phyloP scores from a whole-genome alignment of 2,797 vertebrate species.

The Lithobates pipiens region DNA sequence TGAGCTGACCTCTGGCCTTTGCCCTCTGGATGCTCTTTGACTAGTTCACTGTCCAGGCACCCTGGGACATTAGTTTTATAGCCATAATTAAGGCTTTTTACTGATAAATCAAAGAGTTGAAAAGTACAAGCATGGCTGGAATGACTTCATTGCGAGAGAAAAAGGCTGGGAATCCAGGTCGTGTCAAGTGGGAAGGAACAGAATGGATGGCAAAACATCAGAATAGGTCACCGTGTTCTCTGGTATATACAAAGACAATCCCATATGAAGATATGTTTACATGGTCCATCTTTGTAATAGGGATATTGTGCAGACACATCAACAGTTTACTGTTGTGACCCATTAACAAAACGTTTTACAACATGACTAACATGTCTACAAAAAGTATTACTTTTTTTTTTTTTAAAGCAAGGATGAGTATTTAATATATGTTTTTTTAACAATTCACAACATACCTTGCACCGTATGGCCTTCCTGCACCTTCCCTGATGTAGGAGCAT shows the following conservation, averaged over 20 bases:
- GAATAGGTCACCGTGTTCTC: not conserved
- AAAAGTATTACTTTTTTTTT: no score
- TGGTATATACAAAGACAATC: not conserved
- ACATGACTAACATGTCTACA: no score
- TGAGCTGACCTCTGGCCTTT: constrained; percentile 75
- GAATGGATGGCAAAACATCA: not conserved
- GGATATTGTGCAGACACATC: not conserved
- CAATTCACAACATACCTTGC: no score
- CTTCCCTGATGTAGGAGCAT: no score
- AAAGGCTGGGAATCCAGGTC: not conserved
- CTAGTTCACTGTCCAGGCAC: constrained; percentile 63
- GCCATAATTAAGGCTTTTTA: constrained; percentile 61
- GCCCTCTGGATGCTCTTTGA: constrained; percentile 67
- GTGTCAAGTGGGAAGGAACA: not conserved
- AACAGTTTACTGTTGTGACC: no score
- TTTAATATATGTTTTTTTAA: no score
- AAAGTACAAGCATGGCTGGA: constrained; percentile 48
- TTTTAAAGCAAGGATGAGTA: no score
- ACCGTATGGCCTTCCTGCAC: no score
- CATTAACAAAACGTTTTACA: no score
- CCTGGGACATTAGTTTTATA: constrained; percentile 69
- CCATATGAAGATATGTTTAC: not conserved
- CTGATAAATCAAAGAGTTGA: constrained; percentile 62
- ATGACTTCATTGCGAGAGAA: constrained; percentile 21
- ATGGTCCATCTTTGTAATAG: not conserved